Evolutionary conservation across 2,113 vertebrate genomes (phyloP), one percentile per base, ranked within the genome.

Genomic region (Corythornis vintsioides): DNA sequence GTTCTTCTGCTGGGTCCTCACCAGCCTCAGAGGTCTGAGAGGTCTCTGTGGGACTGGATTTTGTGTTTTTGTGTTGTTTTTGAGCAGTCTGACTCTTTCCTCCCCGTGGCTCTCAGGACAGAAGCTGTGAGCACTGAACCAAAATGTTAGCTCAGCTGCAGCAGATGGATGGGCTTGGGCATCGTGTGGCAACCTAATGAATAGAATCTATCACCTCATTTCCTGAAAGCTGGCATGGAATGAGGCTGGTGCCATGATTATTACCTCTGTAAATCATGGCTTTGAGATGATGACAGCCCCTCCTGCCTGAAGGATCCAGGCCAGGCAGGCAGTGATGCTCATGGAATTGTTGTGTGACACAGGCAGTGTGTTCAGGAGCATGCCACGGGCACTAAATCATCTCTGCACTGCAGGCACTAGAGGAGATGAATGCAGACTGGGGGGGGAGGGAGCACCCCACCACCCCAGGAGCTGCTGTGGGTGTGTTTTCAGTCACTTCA

Each of bases 181-280:
- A 87, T 94, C 69, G 9, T 93, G 78, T 77, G 89, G 92, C 90
- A 96, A 94, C 94, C 88, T 97, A 97, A 97, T 94, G 93, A 97
- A 95, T 96, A 96, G 95, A 96, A 96, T 97, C 94, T 96, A 95
- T 96, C 94, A 96, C 92, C 92, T 95, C 89, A 96, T 97, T 96
- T 97, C 83, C 92, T 1, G 18, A 95, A 95, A 89, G 88, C 92
- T 96, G 93, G 88, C 95, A 75, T 81, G 88, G 95, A 94, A 95
- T 94, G 95, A 96, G 91, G 71, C 76, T 85, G 90, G 66, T 89
- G 72, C 90, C 88, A 74, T 91, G 94, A 94, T 96, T 96, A 97
- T 97, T 96, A 89, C 94, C 75, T 95, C 91, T 93, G 82, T 97
- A 97, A 97, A 96, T 97, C 94, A 95, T 92, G 95, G 69, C 91